These are phyloP conservation scores for Aphrocallistes beatrix DNA, from an alignment of 37 sponge, comb jelly and placozoan species.

Conservation along the genomic window DNA sequence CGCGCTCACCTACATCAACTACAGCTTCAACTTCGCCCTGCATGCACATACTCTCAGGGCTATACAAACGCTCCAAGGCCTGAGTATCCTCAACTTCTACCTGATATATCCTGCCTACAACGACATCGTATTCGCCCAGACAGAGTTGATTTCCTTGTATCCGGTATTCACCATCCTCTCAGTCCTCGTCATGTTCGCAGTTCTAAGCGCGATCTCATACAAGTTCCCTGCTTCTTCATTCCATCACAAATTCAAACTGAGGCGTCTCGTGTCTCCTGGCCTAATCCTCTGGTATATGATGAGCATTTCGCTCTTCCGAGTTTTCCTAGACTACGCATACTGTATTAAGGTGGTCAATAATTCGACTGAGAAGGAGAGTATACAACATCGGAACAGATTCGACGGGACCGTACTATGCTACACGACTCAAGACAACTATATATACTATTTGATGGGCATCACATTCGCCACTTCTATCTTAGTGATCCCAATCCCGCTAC, in stretches of 20 bases:
- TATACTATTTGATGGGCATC: not conserved
- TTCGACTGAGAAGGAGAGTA: not conserved
- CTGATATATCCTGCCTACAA: not conserved
- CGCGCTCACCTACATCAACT: not conserved
- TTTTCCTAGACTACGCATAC: not conserved
- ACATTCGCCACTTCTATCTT: not conserved
- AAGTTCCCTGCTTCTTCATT: slow-evolving; percentile 16
- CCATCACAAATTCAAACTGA: not conserved
- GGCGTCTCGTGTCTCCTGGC: not conserved
- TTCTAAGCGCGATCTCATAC: slow-evolving; percentile 4
- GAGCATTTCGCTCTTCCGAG: not conserved
- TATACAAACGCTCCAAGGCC: not conserved
- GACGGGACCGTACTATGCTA: not conserved
- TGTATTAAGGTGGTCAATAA: not conserved
- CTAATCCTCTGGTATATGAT: not conserved
- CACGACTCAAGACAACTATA: not conserved
- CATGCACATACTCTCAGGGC: not conserved
- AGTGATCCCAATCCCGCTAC: not conserved
- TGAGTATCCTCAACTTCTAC: not conserved
- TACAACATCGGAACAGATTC: not conserved
- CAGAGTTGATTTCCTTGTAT: not conserved
- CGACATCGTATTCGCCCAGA: not conserved
- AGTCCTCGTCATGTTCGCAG: not conserved
- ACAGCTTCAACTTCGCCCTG: not conserved
- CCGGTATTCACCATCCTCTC: not conserved